phyloP scores from a whole-genome alignment of 1,140 invertebrate species.

The Zaprionus ghesquierei region DNA sequence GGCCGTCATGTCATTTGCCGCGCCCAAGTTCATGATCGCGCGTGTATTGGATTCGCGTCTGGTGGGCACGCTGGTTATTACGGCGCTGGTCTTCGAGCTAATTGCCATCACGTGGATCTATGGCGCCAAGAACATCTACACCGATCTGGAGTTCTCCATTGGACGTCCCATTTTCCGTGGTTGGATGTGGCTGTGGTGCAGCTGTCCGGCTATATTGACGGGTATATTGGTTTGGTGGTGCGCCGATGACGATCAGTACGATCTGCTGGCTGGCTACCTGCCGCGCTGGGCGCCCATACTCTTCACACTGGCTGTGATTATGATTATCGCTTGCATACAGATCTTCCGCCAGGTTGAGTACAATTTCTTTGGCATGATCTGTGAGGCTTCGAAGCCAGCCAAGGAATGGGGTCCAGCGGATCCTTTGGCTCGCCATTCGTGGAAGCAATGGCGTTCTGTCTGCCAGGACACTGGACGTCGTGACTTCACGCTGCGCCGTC shows the following conservation, averaged over 20 bases:
- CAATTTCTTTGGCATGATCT: slow-evolving; percentile 82
- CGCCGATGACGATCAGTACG: slow-evolving; percentile 73
- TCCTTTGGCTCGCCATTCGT: slow-evolving; percentile 77
- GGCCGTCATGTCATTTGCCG: slow-evolving; percentile 68
- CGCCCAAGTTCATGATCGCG: slow-evolving; percentile 73
- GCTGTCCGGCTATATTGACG: slow-evolving; percentile 71
- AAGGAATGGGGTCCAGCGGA: slow-evolving; percentile 82
- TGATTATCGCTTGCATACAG: slow-evolving; percentile 75
- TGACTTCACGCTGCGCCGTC: slow-evolving; percentile 85
- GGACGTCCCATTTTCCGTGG: slow-evolving; percentile 77
- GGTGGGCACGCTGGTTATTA: slow-evolving; percentile 74
- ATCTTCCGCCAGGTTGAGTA: slow-evolving; percentile 82
- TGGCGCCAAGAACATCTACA: slow-evolving; percentile 82
- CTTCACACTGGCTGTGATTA: slow-evolving; percentile 66
- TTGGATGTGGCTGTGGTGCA: slow-evolving; percentile 78
- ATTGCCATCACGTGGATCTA: slow-evolving; percentile 81
- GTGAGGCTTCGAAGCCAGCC: slow-evolving; percentile 78
- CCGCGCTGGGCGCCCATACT: slow-evolving; percentile 80
- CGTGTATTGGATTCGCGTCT: slow-evolving; percentile 73
- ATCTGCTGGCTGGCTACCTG: slow-evolving; percentile 65
- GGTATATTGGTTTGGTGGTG: slow-evolving; percentile 81
- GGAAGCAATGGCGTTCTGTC: slow-evolving; percentile 82
- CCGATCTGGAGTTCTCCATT: slow-evolving; percentile 81
- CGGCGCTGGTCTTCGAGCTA: slow-evolving; percentile 76
- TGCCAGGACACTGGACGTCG: slow-evolving; percentile 83